phyloP scores from a whole-genome alignment of 2,113 vertebrate genomes.

The Archocentrus centrarchus region DNA sequence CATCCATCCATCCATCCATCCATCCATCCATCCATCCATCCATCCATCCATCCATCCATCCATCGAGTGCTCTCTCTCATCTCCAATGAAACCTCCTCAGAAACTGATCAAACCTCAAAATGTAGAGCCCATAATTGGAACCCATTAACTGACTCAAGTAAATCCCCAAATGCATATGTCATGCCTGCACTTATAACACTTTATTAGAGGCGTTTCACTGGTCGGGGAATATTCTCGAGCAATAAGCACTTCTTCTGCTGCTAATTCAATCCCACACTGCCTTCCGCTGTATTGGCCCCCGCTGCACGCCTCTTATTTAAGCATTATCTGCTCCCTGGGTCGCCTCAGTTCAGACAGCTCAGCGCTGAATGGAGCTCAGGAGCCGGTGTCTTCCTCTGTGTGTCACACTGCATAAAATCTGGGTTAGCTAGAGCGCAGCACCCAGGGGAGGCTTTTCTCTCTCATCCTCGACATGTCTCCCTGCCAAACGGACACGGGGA shows the following conservation, averaged over 20 bases:
- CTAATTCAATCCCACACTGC: neutral
- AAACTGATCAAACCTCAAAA: neutral
- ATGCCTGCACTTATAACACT: neutral
- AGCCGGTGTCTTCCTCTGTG: constrained; percentile 64
- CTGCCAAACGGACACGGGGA: constrained; percentile 57
- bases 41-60: too few species aligned
- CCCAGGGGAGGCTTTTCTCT: constrained; percentile 66
- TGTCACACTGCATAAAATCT: constrained; percentile 73
- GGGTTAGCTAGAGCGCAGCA: constrained; percentile 66
- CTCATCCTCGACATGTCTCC: constrained; percentile 61
- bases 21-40: too few species aligned
- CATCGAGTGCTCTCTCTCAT: neutral
- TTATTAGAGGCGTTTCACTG: neutral
- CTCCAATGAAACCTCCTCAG: neutral
- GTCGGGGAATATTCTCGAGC: neutral
- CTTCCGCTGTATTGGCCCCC: neutral
- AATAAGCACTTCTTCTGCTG: neutral
- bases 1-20: neutral
- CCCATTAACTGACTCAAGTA: neutral
- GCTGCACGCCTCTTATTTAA: neutral
- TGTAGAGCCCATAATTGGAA: neutral
- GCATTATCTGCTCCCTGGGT: constrained; percentile 35
- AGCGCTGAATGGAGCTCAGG: constrained; percentile 51
- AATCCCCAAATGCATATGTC: neutral
- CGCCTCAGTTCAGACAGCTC: constrained; percentile 41